Percentiles rank a stretch among this genome's conserved stretches.
These are phyloP conservation scores for Setipinna tenuifilis DNA, from an alignment of 2,797 vertebrate genomes.

Conservation along the genomic window DNA sequence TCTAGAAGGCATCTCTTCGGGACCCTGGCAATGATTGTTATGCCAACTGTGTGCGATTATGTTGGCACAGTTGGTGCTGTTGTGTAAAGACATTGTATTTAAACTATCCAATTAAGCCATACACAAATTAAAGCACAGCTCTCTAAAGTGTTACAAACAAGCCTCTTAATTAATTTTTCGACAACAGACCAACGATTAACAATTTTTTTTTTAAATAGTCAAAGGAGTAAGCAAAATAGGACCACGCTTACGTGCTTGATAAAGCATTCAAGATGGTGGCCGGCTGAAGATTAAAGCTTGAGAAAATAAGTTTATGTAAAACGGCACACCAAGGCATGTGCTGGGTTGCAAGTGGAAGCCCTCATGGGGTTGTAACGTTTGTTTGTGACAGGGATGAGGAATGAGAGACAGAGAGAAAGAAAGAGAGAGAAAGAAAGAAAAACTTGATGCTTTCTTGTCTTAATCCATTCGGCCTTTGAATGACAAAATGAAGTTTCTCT, in stretches of 20 bases:
- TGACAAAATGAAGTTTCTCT: conserved; percentile 37
- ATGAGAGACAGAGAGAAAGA: not conserved
- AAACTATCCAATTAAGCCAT: conserved; percentile 26
- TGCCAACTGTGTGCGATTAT: conserved; percentile 13
- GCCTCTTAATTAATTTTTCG: conserved; percentile 16
- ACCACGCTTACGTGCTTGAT: conserved; percentile 36
- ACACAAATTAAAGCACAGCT: conserved; percentile 18
- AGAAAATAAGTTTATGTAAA: conserved; percentile 36
- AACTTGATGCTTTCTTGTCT: conserved; percentile 23
- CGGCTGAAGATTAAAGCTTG: not conserved
- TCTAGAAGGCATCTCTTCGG: not conserved
- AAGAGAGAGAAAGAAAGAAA: not conserved
- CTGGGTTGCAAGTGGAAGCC: not conserved
- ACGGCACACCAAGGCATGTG: not conserved
- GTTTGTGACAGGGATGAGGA: conserved; percentile 14
- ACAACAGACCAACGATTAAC: conserved; percentile 36
- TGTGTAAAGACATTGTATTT: conserved; percentile 22
- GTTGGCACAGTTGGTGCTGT: conserved; percentile 21
- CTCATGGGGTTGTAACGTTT: conserved; percentile 8
- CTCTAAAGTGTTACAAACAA: conserved; percentile 26
- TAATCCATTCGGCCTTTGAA: conserved; percentile 28
- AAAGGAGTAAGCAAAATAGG: conserved; percentile 32
- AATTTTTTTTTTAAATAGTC: conserved; percentile 32
- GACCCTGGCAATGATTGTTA: conserved; percentile 11
- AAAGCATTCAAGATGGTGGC: conserved; percentile 35